These are phyloP conservation scores for Alethe diademata DNA, from an alignment of 2,113 vertebrate genomes.

Conservation along the genomic window DNA sequence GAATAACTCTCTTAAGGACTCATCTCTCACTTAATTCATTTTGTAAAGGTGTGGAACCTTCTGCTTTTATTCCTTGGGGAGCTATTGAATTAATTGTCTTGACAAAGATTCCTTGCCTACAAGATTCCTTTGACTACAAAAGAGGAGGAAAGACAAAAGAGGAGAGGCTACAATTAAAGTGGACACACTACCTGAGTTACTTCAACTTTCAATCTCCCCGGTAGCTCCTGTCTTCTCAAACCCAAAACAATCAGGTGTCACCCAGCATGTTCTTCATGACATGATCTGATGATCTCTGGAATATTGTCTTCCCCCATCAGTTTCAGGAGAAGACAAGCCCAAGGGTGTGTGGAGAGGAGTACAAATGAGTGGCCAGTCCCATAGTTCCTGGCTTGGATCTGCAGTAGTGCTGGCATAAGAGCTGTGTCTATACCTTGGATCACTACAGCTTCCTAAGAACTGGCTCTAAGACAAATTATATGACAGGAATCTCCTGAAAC, in stretches of 20 bases:
- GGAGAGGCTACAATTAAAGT: not conserved
- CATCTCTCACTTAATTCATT: not conserved
- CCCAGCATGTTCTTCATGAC: fast-evolving
- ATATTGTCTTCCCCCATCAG: not conserved
- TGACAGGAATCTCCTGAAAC: not conserved
- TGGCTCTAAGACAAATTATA: not conserved
- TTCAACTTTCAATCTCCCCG: not conserved
- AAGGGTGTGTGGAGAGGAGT: not conserved
- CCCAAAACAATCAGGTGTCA: not conserved
- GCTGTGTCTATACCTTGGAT: not conserved
- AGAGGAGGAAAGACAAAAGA: not conserved
- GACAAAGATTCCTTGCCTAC: not conserved
- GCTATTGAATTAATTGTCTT: not conserved
- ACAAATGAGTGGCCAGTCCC: not conserved
- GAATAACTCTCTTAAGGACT: constrained; percentile 6
- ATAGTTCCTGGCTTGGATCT: not conserved
- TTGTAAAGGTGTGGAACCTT: not conserved
- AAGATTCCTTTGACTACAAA: not conserved
- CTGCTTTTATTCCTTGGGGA: not conserved
- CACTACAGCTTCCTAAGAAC: not conserved
- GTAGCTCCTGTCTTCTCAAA: not conserved
- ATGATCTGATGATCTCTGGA: not conserved
- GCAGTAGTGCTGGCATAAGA: not conserved
- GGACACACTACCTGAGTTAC: not conserved
- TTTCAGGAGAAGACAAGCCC: not conserved